phyloP scores from a whole-genome alignment of 2,888 invertebrate genomes.

The Mactromeris polynyma region DNA sequence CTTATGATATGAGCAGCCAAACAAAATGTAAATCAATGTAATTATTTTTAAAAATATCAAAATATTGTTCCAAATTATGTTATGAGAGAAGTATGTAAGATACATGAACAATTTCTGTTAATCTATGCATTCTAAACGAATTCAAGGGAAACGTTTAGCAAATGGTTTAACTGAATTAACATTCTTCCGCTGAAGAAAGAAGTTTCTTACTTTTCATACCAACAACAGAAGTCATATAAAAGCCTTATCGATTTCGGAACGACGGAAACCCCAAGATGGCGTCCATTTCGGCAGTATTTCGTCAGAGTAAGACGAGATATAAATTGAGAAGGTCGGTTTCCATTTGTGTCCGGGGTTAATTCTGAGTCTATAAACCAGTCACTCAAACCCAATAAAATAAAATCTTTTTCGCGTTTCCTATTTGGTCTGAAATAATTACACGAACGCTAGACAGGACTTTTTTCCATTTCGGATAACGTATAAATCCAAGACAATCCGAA shows the following conservation, averaged over 20 bases:
- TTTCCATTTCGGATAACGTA: constrained; percentile 51
- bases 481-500: constrained; percentile 54
- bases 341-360: constrained; percentile 51
- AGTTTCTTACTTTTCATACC: not conserved
- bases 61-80: too few relatives aligned
- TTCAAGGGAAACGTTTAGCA: not conserved
- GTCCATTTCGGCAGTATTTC: not conserved
- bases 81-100: too few relatives aligned
- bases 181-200: not conserved
- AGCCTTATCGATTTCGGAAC: constrained; percentile 6
- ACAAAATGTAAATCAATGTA: too few relatives aligned
- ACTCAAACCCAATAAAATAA: constrained; percentile 52
- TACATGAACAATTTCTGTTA: not conserved
- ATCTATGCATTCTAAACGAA: not conserved
- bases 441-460: constrained; percentile 27
- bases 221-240: not conserved
- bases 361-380: constrained; percentile 57
- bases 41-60: too few relatives aligned
- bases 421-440: constrained; percentile 52
- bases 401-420: constrained; percentile 55
- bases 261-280: constrained; percentile 29
- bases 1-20: too few relatives aligned
- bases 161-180: not conserved
- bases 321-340: constrained; percentile 26
- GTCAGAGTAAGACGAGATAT: constrained; percentile 16